Evolutionary conservation across 2,888 invertebrate genomes (phyloP), one percentile per base, ranked within the genome.

Genomic region (Gasteruption jaculator): DNA sequence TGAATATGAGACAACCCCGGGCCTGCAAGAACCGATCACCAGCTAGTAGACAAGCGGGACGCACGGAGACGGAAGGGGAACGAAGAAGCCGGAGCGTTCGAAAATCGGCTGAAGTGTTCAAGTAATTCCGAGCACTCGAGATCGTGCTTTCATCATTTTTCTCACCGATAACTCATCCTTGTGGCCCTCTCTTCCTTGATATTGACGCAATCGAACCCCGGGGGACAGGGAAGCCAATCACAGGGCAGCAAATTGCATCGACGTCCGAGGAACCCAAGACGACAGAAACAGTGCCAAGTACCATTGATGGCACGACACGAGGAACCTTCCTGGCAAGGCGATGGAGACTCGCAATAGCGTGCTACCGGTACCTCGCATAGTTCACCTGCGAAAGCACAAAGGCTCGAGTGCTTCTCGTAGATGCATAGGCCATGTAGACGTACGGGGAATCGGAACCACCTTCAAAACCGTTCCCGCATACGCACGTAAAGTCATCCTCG

Each of bases 211-310:
- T 72, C 63, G 1, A 68, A 58, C 50, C 73, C 71, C 10, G 48
- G 48, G 26, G 63, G 63, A 52, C 82, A 82, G 0, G 79, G 79
- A 34, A 71, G 59, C 55, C 74, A 76, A 50, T 75, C 75, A 56
- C 84, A 84, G 4, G 83, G 76, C 27, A 75, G 53, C 18, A 76
- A 60, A 54, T 75, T 74, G 52, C 80, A 80, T 38, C 76, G 69
- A 40, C 69, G 70, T 3, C 80, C 81, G 15, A 77, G 65, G 53
- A 69, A 74, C 19, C 79, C 79, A 3, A 69, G 61, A 16, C 57
- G 58, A 52, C 79, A 79, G 16, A 68, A 48, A 50, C 79, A 80
- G 27, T 63, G 60, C 65, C 73, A 79, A 1, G 72, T 72, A 19
- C 60, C 65, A 8, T 63, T 55, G 3, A 56, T 43, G 30, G 59